A percentile compares a stretch with the other conserved stretches of the same genome.
phyloP scores from a whole-genome alignment of 2,888 invertebrate genomes.

The Macrosoma leucophasiata region DNA sequence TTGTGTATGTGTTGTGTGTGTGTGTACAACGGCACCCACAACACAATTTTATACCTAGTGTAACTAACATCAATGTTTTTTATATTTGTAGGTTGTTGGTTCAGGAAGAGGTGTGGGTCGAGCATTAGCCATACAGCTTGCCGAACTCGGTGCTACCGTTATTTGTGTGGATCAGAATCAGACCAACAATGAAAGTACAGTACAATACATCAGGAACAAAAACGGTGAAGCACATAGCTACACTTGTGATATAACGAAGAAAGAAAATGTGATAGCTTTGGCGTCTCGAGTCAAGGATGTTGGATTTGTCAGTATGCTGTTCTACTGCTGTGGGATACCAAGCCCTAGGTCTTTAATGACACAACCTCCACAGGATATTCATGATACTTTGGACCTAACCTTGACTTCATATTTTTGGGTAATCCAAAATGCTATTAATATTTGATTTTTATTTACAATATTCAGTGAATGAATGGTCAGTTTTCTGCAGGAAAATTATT shows the following conservation, averaged over 20 bases:
- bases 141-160: slow-evolving; percentile 73
- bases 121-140: slow-evolving; percentile 77
- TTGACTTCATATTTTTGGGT: slow-evolving; percentile 80
- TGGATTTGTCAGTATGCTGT: slow-evolving; percentile 77
- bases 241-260: slow-evolving; percentile 74
- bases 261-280: slow-evolving; percentile 61
- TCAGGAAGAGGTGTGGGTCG: slow-evolving; percentile 81
- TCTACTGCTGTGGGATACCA: slow-evolving; percentile 79
- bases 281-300: slow-evolving; percentile 67
- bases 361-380: slow-evolving; percentile 69
- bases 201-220: slow-evolving; percentile 56
- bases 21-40: no score
- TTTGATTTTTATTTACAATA: no score
- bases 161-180: slow-evolving; percentile 81
- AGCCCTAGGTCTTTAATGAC: slow-evolving; percentile 73
- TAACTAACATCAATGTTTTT: background rate
- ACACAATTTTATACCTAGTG: no score
- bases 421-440: no score
- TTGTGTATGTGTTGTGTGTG: no score
- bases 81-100: slow-evolving; percentile 80
- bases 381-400: slow-evolving; percentile 73
- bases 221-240: slow-evolving; percentile 66
- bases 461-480: no score
- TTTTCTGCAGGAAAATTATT: no score
- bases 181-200: slow-evolving; percentile 63